A percentile compares a stretch with the other conserved stretches of the same genome.
Conservation (phyloP, 1,140 invertebrate genomes). For the Drosophila funebris region DNA sequence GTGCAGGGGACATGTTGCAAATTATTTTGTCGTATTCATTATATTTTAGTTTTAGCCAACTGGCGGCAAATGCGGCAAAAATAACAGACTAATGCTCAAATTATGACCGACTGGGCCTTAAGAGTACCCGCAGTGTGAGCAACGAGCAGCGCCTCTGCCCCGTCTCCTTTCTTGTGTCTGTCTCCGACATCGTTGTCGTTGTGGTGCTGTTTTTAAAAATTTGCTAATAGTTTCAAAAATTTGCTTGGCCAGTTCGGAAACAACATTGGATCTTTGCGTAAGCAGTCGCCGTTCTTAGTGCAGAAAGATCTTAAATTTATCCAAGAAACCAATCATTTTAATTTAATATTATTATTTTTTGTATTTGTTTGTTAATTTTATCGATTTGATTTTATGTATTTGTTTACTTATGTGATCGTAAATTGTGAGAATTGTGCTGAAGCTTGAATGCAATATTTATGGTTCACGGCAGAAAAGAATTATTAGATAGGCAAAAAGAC, state of each 20-base stretch:
- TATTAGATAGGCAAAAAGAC: conserved; percentile 62
- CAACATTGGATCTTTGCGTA: conserved; percentile 79
- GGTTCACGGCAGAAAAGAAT: conserved; percentile 47
- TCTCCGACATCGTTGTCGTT: conserved; percentile 18
- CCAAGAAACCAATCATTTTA: conserved; percentile 9
- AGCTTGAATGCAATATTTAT: conserved; percentile 47
- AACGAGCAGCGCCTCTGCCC: conserved; percentile 13
- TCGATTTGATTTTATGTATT: conserved; percentile 16
- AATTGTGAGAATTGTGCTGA: conserved; percentile 42
- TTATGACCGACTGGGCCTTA: conserved; percentile 39
- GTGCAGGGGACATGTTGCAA: conserved; percentile 50
- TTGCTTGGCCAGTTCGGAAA: conserved; percentile 77
- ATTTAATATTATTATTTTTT: conserved; percentile 24
- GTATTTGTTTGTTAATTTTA: conserved; percentile 4
- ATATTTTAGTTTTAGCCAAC: conserved; percentile 40
- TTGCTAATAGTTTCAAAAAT: conserved; percentile 79
- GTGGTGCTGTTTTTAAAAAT: conserved; percentile 61
- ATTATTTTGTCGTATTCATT: conserved; percentile 63
- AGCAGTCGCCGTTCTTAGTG: conserved; percentile 46
- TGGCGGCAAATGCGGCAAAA: conserved; percentile 50
- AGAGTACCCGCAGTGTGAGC: conserved; percentile 13
- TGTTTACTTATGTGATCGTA: conserved; percentile 45
- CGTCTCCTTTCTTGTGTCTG: background rate
- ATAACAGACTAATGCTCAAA: conserved; percentile 61
- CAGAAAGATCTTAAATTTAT: conserved; percentile 8